Conservation (phyloP, 2,888 invertebrate genomes). For the Ichneumoninae sp. region DNA sequence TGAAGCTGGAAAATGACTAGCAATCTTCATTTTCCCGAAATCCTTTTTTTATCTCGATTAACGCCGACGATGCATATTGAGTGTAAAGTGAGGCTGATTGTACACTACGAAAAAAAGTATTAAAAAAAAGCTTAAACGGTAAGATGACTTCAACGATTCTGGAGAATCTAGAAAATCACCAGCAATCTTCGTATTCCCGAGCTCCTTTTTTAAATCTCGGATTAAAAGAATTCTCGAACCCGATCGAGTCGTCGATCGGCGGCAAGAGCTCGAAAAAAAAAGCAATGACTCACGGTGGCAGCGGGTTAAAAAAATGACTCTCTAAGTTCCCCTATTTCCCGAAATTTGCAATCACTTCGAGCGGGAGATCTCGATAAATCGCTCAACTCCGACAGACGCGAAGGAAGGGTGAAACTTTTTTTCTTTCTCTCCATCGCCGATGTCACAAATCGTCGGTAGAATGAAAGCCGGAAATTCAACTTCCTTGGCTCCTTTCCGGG, state of each 20-base stretch:
- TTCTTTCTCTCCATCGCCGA: background rate
- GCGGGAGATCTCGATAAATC: conserved; percentile 46
- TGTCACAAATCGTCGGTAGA: conserved; percentile 43
- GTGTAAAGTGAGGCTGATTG: conserved; percentile 52
- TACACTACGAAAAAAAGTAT: conserved; percentile 19
- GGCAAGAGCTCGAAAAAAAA: conserved; percentile 6
- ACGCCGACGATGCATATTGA: conserved; percentile 36
- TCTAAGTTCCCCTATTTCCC: conserved; percentile 1
- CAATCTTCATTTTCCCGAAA: background rate
- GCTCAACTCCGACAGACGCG: conserved; percentile 6
- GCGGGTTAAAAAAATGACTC: conserved; percentile 1
- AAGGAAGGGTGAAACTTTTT: conserved; percentile 40
- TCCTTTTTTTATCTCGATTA: background rate
- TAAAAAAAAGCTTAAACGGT: background rate
- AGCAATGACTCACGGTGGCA: background rate
- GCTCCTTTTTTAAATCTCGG: background rate
- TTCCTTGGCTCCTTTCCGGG: conserved; percentile 14
- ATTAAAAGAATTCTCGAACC: background rate
- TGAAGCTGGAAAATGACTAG: background rate
- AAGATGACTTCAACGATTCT: conserved; percentile 13
- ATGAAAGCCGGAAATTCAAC: conserved; percentile 56
- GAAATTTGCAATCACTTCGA: conserved; percentile 14
- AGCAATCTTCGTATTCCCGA: background rate
- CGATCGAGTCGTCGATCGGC: background rate
- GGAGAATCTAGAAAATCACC: background rate